Evolutionary conservation across 1,140 invertebrate genomes (phyloP), one percentile per base, ranked within the genome.

Genomic region (Drosophila orena): DNA sequence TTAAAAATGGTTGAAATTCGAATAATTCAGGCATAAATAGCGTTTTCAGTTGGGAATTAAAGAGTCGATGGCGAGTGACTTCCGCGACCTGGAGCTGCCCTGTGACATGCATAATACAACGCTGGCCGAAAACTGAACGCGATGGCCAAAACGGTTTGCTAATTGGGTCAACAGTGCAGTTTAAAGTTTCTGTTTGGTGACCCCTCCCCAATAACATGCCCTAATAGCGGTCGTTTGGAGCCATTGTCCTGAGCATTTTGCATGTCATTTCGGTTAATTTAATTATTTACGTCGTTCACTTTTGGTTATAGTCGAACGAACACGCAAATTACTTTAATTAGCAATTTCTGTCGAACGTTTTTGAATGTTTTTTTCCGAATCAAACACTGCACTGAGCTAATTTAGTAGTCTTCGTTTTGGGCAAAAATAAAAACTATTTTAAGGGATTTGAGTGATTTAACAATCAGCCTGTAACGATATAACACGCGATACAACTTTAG

Each of bases 221-320:
- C 38, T 44, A 47, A 56, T 55, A 49, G 53, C 62, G 40, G 56
- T 52, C 37, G 40, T 50, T 64, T 62, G 42, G 17, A 58, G 40
- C 77, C 64, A 44, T 70, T 71, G 56, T 60, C 40, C 47, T 57
- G 42, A 58, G 49, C 62, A 68, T 73, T 85, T 75, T 79, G 61
- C 73, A 70, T 77, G 62, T 64, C 61, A 89, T 79, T 71, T 83
- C 68, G 76, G 84, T 88, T 88, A 89, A 88, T 88, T 88, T 77
- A 88, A 88, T 88, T 89, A 88, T 89, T 89, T 73, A 77, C 47
- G 66, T 69, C 44, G 56, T 58, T 54, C 58, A 56, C 59, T 62
- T 47, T 66, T 44, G 30, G 52, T 57, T 58, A 62, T 79, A 62
- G 70, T 75, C 52, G 43, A 43, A 37, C 46, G 53, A 22, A 44